Evolutionary conservation across 2,888 invertebrate genomes (phyloP).

Genomic region (Caenorhabditis afra): DNA sequence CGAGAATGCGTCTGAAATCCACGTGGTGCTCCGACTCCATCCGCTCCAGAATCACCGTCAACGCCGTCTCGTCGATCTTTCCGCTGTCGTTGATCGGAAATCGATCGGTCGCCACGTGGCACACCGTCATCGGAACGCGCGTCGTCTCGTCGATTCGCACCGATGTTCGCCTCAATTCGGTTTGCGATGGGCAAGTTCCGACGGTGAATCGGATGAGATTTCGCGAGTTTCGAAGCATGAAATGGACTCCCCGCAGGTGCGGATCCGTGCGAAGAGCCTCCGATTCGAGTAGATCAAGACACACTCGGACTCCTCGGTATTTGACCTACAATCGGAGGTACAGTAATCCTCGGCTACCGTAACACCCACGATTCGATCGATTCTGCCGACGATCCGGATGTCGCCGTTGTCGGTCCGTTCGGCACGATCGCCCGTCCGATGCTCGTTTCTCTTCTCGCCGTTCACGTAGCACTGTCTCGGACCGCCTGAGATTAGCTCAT

Average conservation of each 20-base stretch:
- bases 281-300: slow-evolving; percentile 31
- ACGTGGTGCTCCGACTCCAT: neutral
- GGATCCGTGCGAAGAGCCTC: neutral
- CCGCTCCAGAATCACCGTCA: slow-evolving; percentile 10
- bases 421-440: slow-evolving; percentile 41
- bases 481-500: slow-evolving; percentile 42
- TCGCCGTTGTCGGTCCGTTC: neutral
- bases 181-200: neutral
- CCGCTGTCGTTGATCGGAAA: slow-evolving; percentile 45
- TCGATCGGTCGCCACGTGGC: neutral
- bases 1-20: neutral
- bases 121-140: slow-evolving; percentile 1
- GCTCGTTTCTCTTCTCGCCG: slow-evolving; percentile 13
- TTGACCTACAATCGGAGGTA: slow-evolving; percentile 31
- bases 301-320: slow-evolving; percentile 42
- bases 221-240: slow-evolving; percentile 13
- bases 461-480: slow-evolving; percentile 49
- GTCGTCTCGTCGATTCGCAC: neutral
- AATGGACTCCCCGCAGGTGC: neutral
- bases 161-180: neutral
- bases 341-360: neutral
- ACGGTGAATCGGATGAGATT: slow-evolving; percentile 25
- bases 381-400: slow-evolving; percentile 9
- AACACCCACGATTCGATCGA: slow-evolving; percentile 24
- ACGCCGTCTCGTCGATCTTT: slow-evolving; percentile 40